Evolutionary conservation across 2,113 vertebrate genomes (phyloP).

Genomic region (Platysternon megacephalum): DNA sequence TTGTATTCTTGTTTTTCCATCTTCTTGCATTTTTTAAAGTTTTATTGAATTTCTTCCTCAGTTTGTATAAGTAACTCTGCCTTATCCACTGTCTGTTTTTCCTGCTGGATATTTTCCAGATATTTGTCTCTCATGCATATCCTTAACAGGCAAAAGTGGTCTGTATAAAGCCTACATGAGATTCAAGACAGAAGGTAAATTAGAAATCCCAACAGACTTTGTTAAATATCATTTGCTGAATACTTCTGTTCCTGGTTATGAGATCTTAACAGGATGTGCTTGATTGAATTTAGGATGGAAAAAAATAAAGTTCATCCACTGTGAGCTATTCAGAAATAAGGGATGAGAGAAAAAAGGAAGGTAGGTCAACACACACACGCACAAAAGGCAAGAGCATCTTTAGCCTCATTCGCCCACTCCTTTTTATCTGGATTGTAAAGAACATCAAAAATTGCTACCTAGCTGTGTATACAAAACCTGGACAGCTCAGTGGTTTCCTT

Average conservation of each 20-base stretch:
- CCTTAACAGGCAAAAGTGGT: neutral
- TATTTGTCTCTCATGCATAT: neutral
- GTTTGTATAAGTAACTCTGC: neutral
- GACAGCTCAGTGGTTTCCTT: constrained; percentile 28
- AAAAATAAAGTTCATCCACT: neutral
- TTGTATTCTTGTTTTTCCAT: neutral
- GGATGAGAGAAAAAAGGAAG: neutral
- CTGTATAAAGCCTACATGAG: neutral
- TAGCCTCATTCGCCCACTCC: neutral
- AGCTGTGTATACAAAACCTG: neutral
- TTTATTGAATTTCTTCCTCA: neutral
- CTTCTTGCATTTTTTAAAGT: neutral
- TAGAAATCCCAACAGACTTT: neutral
- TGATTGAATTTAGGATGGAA: neutral
- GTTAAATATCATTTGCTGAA: neutral
- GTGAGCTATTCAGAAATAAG: neutral
- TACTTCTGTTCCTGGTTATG: neutral
- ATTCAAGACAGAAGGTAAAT: neutral
- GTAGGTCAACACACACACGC: neutral
- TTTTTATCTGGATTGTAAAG: constrained; percentile 13
- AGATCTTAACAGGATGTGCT: neutral
- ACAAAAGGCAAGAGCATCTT: neutral
- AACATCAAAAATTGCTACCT: constrained; percentile 8
- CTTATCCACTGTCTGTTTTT: neutral
- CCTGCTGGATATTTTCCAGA: neutral